These are phyloP conservation scores for Apogon hyalosoma DNA, from an alignment of 2,797 vertebrate genomes.

Conservation along the genomic window DNA sequence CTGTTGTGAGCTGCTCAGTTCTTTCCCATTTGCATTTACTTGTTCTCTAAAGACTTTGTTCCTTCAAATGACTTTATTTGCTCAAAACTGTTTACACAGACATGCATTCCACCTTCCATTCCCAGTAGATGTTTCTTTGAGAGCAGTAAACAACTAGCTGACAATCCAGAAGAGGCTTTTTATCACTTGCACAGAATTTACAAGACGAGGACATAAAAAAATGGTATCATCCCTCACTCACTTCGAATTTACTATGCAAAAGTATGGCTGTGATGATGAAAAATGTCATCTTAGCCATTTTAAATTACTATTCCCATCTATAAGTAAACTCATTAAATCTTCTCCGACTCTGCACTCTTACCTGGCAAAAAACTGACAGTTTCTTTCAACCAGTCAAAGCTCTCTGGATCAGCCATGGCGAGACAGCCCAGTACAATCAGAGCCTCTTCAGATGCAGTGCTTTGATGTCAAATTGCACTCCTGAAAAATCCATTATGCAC, in stretches of 20 bases:
- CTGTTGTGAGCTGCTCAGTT: slow-evolving; percentile 17
- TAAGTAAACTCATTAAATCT: neutral
- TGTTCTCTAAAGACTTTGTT: slow-evolving; percentile 40
- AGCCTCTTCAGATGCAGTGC: slow-evolving; percentile 35
- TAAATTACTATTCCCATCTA: neutral
- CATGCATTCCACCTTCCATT: slow-evolving; percentile 47
- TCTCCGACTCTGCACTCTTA: slow-evolving; percentile 55
- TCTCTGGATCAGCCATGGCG: slow-evolving; percentile 63
- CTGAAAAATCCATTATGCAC: slow-evolving; percentile 56
- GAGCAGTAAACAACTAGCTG: slow-evolving; percentile 54
- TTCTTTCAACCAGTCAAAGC: slow-evolving; percentile 69
- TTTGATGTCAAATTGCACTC: slow-evolving; percentile 57
- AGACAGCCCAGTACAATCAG: slow-evolving; percentile 37
- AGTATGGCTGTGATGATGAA: slow-evolving; percentile 12
- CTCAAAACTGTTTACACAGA: slow-evolving; percentile 56
- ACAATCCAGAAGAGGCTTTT: slow-evolving; percentile 23
- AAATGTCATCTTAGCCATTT: slow-evolving; percentile 4
- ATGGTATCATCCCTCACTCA: slow-evolving; percentile 27
- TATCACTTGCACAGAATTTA: slow-evolving; percentile 33
- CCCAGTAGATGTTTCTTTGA: slow-evolving; percentile 26
- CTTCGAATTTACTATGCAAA: slow-evolving; percentile 20
- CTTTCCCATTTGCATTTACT: slow-evolving; percentile 51
- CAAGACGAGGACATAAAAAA: slow-evolving; percentile 6
- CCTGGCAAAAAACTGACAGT: slow-evolving; percentile 72
- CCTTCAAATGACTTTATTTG: slow-evolving; percentile 63